Evolutionary conservation across 2,113 vertebrate species (phyloP), one percentile per base, ranked within the genome.

Genomic region (Sinocyclocheilus maitianheensis): DNA sequence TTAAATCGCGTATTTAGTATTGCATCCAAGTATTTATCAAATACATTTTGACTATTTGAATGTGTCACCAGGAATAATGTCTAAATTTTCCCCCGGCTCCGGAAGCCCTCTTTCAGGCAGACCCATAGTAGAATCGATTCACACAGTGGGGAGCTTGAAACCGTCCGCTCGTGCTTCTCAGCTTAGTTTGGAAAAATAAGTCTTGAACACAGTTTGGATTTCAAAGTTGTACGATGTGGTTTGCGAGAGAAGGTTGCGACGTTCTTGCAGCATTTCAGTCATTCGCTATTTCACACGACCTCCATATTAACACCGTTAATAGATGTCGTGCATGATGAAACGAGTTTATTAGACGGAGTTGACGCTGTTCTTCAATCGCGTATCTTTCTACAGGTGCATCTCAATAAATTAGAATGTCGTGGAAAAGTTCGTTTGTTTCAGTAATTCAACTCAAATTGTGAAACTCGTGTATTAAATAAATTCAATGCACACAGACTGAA

Each of bases 101-200:
- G 76, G 1, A 87, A 83, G 85, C 85, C 77, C 87, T 75, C 91
- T 93, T 94, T 95, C 91, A 91, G 90, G 92, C 91, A 89, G 93
- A 91, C 93, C 95, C 93, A 94, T 96, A 95, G 95, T 95, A 96
- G 96, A 96, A 95, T 96, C 95, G 95, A 96, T 96, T 96, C 94
- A 95, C 93, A 91, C 91, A 93, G 91, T 94, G 95, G 96, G 96
- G 94, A 95, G 95, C 96, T 96, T 96, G 96, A 96, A 95, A 96
- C 95, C 79, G 95, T 91, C 90, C 91, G 84, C 90, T 94, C 94
- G 90, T 88, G 93, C 94, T 94, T 94, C 93, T 91, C 93, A 93
- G 93, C 86, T 91, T 94, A 93, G 94, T 94, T 92, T 92, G 92
- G 94, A 93, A 94, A 93, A 91, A 93, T 92, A 92, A 93, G 93